These are phyloP conservation scores for Varroa destructor DNA, from an alignment of 1,140 invertebrate species.

Conservation along the genomic window DNA sequence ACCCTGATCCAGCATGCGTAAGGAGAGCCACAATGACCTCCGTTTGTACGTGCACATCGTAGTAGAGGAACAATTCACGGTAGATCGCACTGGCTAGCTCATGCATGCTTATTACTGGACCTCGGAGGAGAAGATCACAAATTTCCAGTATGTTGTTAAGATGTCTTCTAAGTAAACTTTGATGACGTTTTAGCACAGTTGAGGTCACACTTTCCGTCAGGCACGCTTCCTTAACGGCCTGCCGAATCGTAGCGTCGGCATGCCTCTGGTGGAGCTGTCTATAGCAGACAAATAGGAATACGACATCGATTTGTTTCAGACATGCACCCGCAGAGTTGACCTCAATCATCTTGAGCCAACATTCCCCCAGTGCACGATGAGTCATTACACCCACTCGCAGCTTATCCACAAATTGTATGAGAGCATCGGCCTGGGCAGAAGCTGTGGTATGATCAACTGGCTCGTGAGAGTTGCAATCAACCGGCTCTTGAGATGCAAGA, in stretches of 20 bases:
- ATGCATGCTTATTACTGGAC: background rate
- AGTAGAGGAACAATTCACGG: background rate
- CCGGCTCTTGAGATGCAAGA: background rate
- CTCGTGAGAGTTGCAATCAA: background rate
- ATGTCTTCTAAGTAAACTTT: background rate
- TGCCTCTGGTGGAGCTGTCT: constrained; percentile 3
- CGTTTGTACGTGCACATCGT: constrained; percentile 22
- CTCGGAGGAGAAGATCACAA: background rate
- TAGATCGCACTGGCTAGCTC: background rate
- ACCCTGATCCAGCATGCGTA: constrained; percentile 20
- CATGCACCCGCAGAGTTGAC: background rate
- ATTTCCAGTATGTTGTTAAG: background rate
- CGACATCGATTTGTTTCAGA: constrained; percentile 11
- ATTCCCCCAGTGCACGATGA: background rate
- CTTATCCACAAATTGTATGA: background rate
- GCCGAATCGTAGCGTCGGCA: background rate
- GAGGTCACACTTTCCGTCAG: background rate
- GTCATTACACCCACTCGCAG: constrained; percentile 14
- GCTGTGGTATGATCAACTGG: no score
- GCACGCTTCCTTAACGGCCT: background rate
- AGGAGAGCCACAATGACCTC: constrained; percentile 14
- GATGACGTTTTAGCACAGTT: background rate
- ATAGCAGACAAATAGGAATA: constrained; percentile 6
- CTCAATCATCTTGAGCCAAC: constrained; percentile 23
- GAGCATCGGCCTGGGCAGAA: background rate